Percentiles rank a stretch among this genome's conserved stretches.
Evolutionary conservation across 2,797 vertebrate species (phyloP).

Genomic region (Diplodus sargus): DNA sequence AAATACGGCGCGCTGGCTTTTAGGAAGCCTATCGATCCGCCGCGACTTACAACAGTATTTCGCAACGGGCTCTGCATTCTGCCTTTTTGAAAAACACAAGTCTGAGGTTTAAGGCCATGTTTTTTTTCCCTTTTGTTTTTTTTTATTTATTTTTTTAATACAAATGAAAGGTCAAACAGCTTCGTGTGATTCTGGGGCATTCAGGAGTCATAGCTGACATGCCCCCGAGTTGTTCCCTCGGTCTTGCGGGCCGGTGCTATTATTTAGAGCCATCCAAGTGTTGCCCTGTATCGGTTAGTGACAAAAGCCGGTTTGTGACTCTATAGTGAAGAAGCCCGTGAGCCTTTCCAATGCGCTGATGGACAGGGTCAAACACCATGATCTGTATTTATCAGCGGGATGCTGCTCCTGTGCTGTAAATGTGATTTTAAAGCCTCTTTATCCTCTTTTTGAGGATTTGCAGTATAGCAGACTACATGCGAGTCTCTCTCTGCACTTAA

Average conservation of each 20-base stretch:
- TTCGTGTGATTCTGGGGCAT: conserved; percentile 31
- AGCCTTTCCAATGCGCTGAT: conserved; percentile 73
- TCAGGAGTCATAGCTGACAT: conserved; percentile 62
- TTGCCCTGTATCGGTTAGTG: conserved; percentile 66
- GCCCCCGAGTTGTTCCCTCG: conserved; percentile 54
- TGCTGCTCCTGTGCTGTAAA: conserved; percentile 82
- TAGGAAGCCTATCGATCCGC: conserved; percentile 53
- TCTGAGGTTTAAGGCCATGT: conserved; percentile 26
- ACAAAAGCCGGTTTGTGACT: conserved; percentile 69
- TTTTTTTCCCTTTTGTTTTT: conserved; percentile 2
- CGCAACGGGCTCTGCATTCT: conserved; percentile 20
- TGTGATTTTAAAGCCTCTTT: conserved; percentile 85
- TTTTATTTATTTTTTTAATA: conserved; percentile 34
- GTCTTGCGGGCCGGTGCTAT: conserved; percentile 46
- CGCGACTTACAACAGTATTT: conserved; percentile 38
- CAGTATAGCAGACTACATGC: conserved; percentile 80
- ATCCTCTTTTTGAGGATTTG: conserved; percentile 85
- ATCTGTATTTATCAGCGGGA: conserved; percentile 84
- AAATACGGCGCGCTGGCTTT: conserved; percentile 56
- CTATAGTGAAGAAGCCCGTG: conserved; percentile 40
- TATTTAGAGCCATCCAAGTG: conserved; percentile 73
- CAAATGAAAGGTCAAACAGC: conserved; percentile 60
- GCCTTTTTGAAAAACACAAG: conserved; percentile 14
- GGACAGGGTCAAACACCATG: conserved; percentile 85
- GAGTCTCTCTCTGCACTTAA: conserved; percentile 76